Conservation (phyloP, 2,797 vertebrate species). For the Macrochelys suwanniensis region DNA sequence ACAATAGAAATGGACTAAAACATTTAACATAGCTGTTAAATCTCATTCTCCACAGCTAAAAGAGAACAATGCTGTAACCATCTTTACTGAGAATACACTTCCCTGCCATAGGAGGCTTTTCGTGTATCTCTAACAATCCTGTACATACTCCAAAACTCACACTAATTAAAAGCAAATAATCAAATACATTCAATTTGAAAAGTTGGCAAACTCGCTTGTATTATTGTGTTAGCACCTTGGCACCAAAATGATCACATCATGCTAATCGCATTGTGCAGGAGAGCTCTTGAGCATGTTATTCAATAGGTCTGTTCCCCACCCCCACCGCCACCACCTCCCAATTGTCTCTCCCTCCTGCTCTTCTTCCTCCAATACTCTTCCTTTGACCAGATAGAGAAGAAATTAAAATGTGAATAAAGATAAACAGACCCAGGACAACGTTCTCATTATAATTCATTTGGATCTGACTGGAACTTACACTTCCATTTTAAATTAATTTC, state of each 20-base stretch:
- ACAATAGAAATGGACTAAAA: conserved; percentile 79
- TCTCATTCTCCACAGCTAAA: conserved; percentile 83
- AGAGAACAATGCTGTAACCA: conserved; percentile 80
- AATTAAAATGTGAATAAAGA: background rate
- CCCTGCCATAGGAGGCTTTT: conserved; percentile 81
- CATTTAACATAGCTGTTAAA: conserved; percentile 83
- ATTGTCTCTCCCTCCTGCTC: background rate
- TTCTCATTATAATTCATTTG: conserved; percentile 32
- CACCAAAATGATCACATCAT: conserved; percentile 82
- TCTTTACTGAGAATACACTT: conserved; percentile 78
- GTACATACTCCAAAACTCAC: conserved; percentile 88
- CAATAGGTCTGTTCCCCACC: conserved; percentile 63
- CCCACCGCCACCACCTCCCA: conserved; percentile 9
- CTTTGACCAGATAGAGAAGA: conserved; percentile 47
- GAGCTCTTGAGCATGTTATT: conserved; percentile 81
- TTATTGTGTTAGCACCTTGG: conserved; percentile 89
- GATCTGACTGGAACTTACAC: background rate
- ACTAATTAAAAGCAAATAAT: conserved; percentile 91
- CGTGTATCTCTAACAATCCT: conserved; percentile 86
- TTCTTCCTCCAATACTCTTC: background rate
- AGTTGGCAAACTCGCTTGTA: conserved; percentile 87
- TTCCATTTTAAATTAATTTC: background rate
- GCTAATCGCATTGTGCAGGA: conserved; percentile 87
- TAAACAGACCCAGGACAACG: background rate
- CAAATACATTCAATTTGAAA: conserved; percentile 89